Conservation (phyloP, 2,888 invertebrate species). For the Cataglyphis cursor region DNA sequence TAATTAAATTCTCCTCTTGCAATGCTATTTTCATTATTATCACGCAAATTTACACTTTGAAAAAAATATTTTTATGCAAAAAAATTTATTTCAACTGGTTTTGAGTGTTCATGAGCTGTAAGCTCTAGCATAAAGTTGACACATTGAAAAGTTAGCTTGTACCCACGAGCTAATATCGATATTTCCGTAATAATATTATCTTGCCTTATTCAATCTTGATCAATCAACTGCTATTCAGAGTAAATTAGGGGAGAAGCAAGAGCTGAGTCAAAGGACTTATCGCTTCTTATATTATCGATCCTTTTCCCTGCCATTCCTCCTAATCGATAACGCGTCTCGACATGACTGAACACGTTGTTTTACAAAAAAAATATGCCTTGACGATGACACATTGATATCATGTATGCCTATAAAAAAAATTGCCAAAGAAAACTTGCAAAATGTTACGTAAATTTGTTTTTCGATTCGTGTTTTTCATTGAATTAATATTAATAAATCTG, state of each 20-base stretch:
- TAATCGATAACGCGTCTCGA: conserved; percentile 1
- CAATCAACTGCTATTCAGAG: conserved; percentile 77
- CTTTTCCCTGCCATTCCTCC: not conserved
- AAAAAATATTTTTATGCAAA: not conserved
- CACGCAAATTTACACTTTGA: not conserved
- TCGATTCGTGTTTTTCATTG: conserved; percentile 7
- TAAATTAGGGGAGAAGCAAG: conserved; percentile 69
- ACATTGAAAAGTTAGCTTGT: conserved; percentile 53
- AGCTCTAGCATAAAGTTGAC: conserved; percentile 1
- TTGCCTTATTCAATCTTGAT: conserved; percentile 74
- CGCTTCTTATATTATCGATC: conserved; percentile 45
- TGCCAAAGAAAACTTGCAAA: not conserved
- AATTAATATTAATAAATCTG: not conserved
- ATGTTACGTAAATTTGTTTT: not conserved
- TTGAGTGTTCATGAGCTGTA: not conserved
- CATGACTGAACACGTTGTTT: conserved; percentile 15
- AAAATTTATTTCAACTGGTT: not conserved
- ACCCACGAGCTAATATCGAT: conserved; percentile 51
- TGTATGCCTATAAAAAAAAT: not conserved
- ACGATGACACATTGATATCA: conserved; percentile 14
- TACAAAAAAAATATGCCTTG: conserved; percentile 7
- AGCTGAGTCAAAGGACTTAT: conserved; percentile 63
- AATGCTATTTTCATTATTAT: not conserved
- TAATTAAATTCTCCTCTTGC: not conserved
- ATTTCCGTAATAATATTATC: conserved; percentile 68